These are phyloP conservation scores for Myotis yumanensis DNA, from an alignment of 2,113 vertebrate genomes.

Conservation along the genomic window DNA sequence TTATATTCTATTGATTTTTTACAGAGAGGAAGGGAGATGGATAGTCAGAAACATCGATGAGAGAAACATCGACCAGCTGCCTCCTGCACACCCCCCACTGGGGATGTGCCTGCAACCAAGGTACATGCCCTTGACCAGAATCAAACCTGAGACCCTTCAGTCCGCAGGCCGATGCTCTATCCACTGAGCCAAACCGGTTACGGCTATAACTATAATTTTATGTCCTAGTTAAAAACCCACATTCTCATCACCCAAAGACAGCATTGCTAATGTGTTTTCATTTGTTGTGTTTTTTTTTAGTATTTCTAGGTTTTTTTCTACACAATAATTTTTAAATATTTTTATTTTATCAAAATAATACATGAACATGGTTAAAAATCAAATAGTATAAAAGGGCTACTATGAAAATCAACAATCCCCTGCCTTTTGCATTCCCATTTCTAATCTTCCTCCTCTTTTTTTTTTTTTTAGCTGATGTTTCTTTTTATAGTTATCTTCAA, in stretches of 20 bases:
- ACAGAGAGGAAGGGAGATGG: too few species aligned
- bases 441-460: not conserved
- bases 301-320: not conserved
- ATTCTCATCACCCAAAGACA: not conserved
- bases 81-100: too few species aligned
- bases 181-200: too few species aligned
- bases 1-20: too few species aligned
- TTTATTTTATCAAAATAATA: conserved; percentile 6
- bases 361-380: not conserved
- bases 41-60: too few species aligned
- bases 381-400: not conserved
- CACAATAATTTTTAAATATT: not conserved
- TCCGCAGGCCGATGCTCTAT: too few species aligned
- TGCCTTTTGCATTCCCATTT: not conserved
- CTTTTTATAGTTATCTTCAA: not conserved
- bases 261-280: not conserved
- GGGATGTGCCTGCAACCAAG: too few species aligned
- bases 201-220: not conserved
- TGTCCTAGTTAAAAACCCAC: not conserved
- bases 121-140: too few species aligned
- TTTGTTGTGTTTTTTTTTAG: not conserved
- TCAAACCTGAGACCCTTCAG: too few species aligned
- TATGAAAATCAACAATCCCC: not conserved
- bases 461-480: not conserved
- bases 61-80: too few species aligned